Base-by-base conservation (phyloP, 2,888 invertebrate genomes). In the Synergus itoensis region DNA sequence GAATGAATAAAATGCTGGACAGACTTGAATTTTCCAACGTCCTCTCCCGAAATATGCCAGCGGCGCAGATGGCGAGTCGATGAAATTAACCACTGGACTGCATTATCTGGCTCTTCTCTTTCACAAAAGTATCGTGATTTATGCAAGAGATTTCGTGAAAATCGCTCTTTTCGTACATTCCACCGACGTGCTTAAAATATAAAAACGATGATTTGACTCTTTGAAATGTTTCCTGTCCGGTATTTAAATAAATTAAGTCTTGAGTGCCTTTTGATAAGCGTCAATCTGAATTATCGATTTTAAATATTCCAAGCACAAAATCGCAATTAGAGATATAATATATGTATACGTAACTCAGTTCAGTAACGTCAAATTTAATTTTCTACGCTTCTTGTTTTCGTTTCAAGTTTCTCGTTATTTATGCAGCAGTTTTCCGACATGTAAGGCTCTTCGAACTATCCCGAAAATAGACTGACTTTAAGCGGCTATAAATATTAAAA, bases 1-100 rank as follows among this genome's bases (percentile, higher is more conserved):
- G 88, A 84, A 81, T 83, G 78, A 77, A 79, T 79, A 82, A 82
- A 84, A 84, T 81, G 60, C 82, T 79, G 79, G 79, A 76, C 82
- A 83, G 64, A 85, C 85, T 87, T 86, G 85, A 89, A 89, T 88
- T 89, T 88, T 88, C 86, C 87, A 86, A 85, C 85, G 85, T 82
- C 82, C 84, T 81, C 81, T 81, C 80, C 78, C 79, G 81, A 82
- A 83, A 81, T 80, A 80, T 69, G 48, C 69, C 81, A 83, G 82
- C 88, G 85, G 84, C 85, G 84, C 82, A 82, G 81, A 77, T 78
- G 82, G 79, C 3, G 80, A 80, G 85, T 83, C 83, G 84, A 77
- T 83, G 84, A 83, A 86, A 88, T 89, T 85, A 87, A 85, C 81
- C 48, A 14, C 36, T 48, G 28, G 28, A 45, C 21, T 69, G 69